Conservation (phyloP, 2,888 invertebrate species). For the Agelastica alni region DNA sequence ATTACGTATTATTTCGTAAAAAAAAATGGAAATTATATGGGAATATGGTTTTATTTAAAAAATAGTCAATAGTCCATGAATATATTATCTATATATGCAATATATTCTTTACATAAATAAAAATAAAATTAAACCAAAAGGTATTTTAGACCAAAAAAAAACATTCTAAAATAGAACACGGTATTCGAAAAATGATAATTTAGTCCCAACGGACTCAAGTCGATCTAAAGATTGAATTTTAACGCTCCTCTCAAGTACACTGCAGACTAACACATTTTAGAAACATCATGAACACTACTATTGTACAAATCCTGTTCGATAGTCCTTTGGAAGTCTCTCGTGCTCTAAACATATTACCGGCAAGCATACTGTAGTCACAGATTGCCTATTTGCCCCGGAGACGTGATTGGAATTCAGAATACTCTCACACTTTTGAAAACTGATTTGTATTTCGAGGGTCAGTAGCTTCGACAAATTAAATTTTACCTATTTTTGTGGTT, state of each 20-base stretch:
- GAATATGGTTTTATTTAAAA: too few relatives aligned
- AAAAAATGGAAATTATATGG: too few relatives aligned
- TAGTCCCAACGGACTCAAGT: neutral
- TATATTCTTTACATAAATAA: too few relatives aligned
- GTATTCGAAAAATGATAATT: conserved; percentile 7
- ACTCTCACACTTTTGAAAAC: conserved; percentile 24
- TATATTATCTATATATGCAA: too few relatives aligned
- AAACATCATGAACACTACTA: conserved; percentile 30
- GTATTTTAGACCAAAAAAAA: too few relatives aligned
- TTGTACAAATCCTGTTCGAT: conserved; percentile 34
- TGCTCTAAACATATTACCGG: conserved; percentile 36
- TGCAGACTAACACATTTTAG: conserved; percentile 20
- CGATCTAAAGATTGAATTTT: conserved; percentile 16
- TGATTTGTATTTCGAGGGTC: conserved; percentile 7
- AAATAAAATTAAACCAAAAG: too few relatives aligned
- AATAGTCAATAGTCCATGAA: too few relatives aligned
- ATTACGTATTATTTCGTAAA: too few relatives aligned
- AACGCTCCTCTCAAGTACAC: conserved; percentile 11
- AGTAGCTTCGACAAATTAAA: neutral
- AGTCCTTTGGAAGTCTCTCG: conserved; percentile 26
- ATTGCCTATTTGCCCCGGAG: conserved; percentile 46
- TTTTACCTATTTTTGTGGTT: neutral
- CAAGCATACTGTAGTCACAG: conserved; percentile 42
- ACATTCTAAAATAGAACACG: too few relatives aligned
- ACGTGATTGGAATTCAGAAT: conserved; percentile 43